Evolutionary conservation across 2,888 invertebrate species (phyloP).

Genomic region (Lasioglossum lativentre): DNA sequence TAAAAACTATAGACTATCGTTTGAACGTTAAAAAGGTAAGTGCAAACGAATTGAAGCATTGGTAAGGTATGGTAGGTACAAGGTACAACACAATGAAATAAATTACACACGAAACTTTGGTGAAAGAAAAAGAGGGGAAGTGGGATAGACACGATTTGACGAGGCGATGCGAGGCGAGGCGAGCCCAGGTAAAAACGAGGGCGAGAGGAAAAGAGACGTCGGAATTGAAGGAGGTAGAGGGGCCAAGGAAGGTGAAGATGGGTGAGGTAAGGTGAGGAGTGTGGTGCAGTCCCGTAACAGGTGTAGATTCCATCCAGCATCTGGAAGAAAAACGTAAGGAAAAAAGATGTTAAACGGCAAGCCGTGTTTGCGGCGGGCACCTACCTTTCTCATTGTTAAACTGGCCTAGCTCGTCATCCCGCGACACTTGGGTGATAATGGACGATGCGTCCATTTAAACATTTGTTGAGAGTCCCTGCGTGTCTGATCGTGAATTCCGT

Average conservation of each 20-base stretch:
- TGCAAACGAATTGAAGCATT: constrained; percentile 37
- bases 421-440: constrained; percentile 99
- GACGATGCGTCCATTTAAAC: constrained; percentile 99
- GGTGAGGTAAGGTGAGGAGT: constrained; percentile 71
- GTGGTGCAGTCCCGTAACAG: constrained; percentile 77
- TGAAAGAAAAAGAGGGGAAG: constrained; percentile 40
- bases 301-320: constrained; percentile 76
- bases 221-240: constrained; percentile 37
- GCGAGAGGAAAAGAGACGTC: constrained; percentile 57
- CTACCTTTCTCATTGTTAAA: constrained; percentile 97
- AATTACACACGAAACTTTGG: constrained; percentile 50
- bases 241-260: constrained; percentile 55
- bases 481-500: constrained; percentile 81
- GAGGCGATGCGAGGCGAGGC: constrained; percentile 63
- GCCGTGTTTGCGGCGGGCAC: constrained; percentile 46
- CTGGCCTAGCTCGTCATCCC: constrained; percentile 95
- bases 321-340: constrained; percentile 65
- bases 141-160: constrained; percentile 39
- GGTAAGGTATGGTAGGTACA: constrained; percentile 44
- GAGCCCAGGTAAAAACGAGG: constrained; percentile 66
- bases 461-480: constrained; percentile 86
- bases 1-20: neutral
- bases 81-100: constrained; percentile 48
- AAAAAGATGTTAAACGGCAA: constrained; percentile 42
- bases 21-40: neutral